Conservation (phyloP, 2,888 invertebrate species). For the Chloroclystis v-ata region DNA sequence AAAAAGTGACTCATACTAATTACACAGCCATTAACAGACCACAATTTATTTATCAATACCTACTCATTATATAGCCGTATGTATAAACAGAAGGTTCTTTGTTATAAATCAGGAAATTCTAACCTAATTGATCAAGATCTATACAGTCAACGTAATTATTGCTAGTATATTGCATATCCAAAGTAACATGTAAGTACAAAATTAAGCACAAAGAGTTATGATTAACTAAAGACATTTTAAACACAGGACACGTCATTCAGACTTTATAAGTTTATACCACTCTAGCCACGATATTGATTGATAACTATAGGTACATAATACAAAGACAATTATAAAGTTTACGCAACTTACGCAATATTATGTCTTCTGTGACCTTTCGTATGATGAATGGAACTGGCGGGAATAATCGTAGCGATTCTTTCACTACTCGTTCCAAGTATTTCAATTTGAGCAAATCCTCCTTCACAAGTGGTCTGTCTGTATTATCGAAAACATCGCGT, state of each 20-base stretch:
- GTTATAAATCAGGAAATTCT: slow-evolving; percentile 3
- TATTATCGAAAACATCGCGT: slow-evolving; percentile 52
- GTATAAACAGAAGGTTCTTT: slow-evolving; percentile 1
- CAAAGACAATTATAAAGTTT: too few species aligned
- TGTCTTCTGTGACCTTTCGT: slow-evolving; percentile 59
- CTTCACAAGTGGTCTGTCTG: slow-evolving; percentile 53
- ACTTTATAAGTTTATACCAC: too few species aligned
- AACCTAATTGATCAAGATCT: neutral
- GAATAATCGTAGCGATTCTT: slow-evolving; percentile 60
- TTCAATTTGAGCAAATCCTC: slow-evolving; percentile 55
- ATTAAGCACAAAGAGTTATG: too few species aligned
- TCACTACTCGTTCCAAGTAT: slow-evolving; percentile 61
- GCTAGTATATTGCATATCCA: neutral
- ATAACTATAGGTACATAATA: too few species aligned
- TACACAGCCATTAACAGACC: too few species aligned
- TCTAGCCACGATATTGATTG: too few species aligned
- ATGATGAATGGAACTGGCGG: slow-evolving; percentile 67
- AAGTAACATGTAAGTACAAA: too few species aligned
- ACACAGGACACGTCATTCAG: too few species aligned
- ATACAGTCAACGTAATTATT: neutral
- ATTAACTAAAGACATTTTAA: too few species aligned
- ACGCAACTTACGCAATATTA: slow-evolving; percentile 59
- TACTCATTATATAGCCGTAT: neutral
- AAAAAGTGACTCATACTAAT: too few species aligned
- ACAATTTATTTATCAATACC: too few species aligned